Base-by-base conservation (phyloP, 2,113 vertebrate genomes). In the Oreochromis spilurus region DNA sequence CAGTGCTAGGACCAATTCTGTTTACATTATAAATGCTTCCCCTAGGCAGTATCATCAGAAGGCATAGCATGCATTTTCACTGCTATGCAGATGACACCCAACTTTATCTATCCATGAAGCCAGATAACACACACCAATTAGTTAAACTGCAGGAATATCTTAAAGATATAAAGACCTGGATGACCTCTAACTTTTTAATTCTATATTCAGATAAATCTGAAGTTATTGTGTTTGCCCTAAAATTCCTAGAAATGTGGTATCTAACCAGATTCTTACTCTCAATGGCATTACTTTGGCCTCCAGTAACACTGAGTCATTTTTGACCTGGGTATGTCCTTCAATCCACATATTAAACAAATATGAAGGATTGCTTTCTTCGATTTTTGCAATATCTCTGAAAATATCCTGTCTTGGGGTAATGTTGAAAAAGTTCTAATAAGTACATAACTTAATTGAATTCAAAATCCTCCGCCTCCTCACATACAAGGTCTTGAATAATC, bases 21-120 rank as follows among this genome's bases (percentile, higher is more conserved):
- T 48, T 48, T 17, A 48, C 45, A 48, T 2, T 48, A 17, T 8
- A 48, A 7, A 17, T 48, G 45, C 14, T 48, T 48, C 16, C 16
- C 16, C 0, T 48, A 17, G 16, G 16, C 0, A 48, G 16, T 0
- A 48, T 48, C 16, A 0, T 48, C 0, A 48, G 45, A 48, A 48
- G 45, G 2, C 45, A 17, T 48, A 48, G 6, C 45, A 48, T 48
- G 16, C 0, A 17, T 48, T 17, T 48, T 1, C 14, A 48, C 45
- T 48, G 45, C 45, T 48, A 48, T 48, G 45, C 45, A 17, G 45
- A 48, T 48, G 45, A 1, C 45, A 48, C 45, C 16, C 45, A 50
- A 0, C 16, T 50, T 0, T 48, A 17, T 0, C 45, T 8, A 1
- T 50, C 45, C 48, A 50, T 50, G 48, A 50, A 17, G 16, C 48